phyloP scores from a whole-genome alignment of 2,113 vertebrate genomes.

The Calonectris borealis region DNA sequence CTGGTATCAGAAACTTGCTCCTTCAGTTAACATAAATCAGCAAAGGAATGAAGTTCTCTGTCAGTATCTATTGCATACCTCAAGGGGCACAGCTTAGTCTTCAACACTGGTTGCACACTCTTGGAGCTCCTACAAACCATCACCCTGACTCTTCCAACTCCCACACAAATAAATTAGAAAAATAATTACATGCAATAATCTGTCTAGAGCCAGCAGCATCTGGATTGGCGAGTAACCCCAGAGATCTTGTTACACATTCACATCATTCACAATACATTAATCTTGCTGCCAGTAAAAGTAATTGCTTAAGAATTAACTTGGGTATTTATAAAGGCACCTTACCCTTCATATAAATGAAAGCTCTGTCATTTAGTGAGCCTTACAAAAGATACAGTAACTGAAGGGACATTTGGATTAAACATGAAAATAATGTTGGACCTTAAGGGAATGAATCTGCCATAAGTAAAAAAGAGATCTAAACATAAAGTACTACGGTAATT shows the following conservation, averaged over 20 bases:
- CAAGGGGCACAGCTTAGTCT: not conserved
- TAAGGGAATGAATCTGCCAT: not conserved
- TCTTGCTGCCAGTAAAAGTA: constrained; percentile 23
- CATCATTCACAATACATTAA: constrained; percentile 11
- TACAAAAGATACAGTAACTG: not conserved
- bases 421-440: not conserved
- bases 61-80: not conserved
- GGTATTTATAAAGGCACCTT: constrained; percentile 15
- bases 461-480: not conserved
- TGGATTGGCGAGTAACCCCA: not conserved
- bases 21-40: not conserved
- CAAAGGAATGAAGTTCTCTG: not conserved
- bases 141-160: not conserved
- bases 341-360: not conserved
- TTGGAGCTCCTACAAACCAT: not conserved
- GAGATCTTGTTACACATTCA: not conserved
- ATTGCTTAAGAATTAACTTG: constrained; percentile 2
- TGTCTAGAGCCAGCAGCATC: not conserved
- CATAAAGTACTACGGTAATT: not conserved
- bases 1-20: not conserved
- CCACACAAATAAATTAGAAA: constrained; percentile 12
- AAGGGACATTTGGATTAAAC: constrained; percentile 4
- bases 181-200: not conserved
- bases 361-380: not conserved
- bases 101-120: not conserved